Base-by-base conservation (phyloP, 2,797 vertebrate species). In the Sebastolobus alascanus region DNA sequence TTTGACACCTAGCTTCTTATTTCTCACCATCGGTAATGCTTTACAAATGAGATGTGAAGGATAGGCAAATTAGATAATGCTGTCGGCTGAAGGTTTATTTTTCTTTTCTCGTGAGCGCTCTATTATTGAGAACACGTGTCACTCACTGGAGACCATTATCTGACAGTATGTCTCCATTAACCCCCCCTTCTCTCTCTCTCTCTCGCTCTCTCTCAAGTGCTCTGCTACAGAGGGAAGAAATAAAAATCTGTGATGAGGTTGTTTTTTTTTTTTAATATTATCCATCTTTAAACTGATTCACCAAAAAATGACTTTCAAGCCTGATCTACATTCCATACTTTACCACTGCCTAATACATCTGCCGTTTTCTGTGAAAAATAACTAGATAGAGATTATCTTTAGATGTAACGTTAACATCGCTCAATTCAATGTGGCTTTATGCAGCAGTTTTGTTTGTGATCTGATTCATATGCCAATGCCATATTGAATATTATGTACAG, bases 31-130 rank as follows among this genome's bases (percentile, higher is more conserved):
- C 72, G n/a, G 82, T 85, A 84, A 85, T 77, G 50, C 59, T 72
- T 84, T 72, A 38, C 84, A 91, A 90, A 88, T 84, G 73, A 84
- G 79, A 90, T 85, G 88, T 85, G 72, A 85, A 78, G 55, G 66
- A 86, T 77, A 27, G 79, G 73, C 74, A 88, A 87, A 88, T 90
- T 64, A 83, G 78, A 84, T 82, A 78, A 68, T 74, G 76, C 73
- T 73, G 35, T 56, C 14, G 10, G 69, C 40, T 59, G 66, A 68
- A 68, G n/a, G 50, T 68, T 87, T 83, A 25, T 85, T 86, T 79
- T 46, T 63, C 31, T 60, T 68, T 58, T 58, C 64, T 66, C 50
- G 5, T 27, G 33, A 77, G 50, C 59, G 10, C 22, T 71, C 54
- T 43, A 46, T 71, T 43, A 46, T 71, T 72, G 63, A 76, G 80